Conservation (phyloP, 2,888 invertebrate genomes). For the Ellobium chinense region DNA sequence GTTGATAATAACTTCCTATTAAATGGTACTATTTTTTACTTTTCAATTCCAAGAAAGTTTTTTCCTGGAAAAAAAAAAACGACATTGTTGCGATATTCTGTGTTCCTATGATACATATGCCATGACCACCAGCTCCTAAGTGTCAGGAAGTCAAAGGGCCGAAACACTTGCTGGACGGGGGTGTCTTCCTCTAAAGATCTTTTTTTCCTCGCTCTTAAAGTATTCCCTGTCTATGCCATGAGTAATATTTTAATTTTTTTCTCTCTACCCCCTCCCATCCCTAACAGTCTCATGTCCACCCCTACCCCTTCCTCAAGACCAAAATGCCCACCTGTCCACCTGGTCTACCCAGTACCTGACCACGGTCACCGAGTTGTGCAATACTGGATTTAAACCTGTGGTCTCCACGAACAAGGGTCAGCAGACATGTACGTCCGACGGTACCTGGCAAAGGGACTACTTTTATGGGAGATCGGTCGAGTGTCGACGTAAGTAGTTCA, state of each 20-base stretch:
- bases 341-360: conserved; percentile 13
- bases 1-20: too few species aligned
- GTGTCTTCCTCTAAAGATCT: too few species aligned
- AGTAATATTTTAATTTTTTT: too few species aligned
- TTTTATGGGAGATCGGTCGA: neutral
- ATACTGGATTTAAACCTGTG: neutral
- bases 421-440: neutral
- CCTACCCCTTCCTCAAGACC: conserved; percentile 1
- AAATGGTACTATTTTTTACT: too few species aligned
- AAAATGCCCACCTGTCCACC: conserved; percentile 28
- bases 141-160: too few species aligned
- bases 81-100: too few species aligned
- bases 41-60: too few species aligned
- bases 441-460: conserved; percentile 3
- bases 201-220: neutral
- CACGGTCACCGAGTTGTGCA: conserved; percentile 9
- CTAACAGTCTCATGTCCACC: neutral
- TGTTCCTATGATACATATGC: too few species aligned
- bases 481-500: conserved; percentile 28
- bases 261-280: too few species aligned
- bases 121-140: too few species aligned
- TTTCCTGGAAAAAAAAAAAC: too few species aligned
- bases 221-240: too few species aligned
- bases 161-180: neutral
- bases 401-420: neutral